Conservation (phyloP, 1,140 invertebrate genomes). For the Ooceraea biroi region DNA sequence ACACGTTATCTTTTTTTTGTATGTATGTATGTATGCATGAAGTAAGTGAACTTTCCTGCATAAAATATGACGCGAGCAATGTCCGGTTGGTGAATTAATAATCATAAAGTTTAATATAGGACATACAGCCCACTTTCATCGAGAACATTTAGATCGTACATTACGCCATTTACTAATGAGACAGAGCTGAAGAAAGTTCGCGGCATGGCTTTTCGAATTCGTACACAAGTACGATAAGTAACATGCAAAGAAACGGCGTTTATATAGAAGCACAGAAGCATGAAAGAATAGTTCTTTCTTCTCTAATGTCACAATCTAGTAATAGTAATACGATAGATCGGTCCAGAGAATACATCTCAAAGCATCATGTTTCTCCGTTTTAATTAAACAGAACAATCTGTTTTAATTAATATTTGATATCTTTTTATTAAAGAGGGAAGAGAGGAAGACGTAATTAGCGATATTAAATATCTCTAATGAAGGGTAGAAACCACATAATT, state of each 20-base stretch:
- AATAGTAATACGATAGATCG: not conserved
- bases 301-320: conserved; percentile 21
- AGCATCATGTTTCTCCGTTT: not conserved
- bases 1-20: too few relatives aligned
- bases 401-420: conserved; percentile 27
- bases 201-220: conserved; percentile 1
- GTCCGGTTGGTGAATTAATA: not conserved
- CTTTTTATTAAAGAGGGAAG: not conserved
- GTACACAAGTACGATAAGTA: too few relatives aligned
- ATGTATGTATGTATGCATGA: too few relatives aligned
- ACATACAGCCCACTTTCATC: not conserved
- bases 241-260: too few relatives aligned
- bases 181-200: not conserved
- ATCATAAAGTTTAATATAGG: not conserved
- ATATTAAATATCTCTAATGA: not conserved
- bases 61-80: not conserved
- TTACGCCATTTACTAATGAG: conserved; percentile 38
- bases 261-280: not conserved
- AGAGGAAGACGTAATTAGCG: too few relatives aligned
- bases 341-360: not conserved
- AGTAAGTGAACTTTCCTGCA: too few relatives aligned
- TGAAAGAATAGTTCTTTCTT: not conserved
- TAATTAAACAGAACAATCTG: conserved; percentile 27
- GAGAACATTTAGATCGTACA: conserved; percentile 24
- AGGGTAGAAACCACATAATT: not conserved